Evolutionary conservation across 2,113 vertebrate species (phyloP).

Genomic region (Ammodytes marinus): DNA sequence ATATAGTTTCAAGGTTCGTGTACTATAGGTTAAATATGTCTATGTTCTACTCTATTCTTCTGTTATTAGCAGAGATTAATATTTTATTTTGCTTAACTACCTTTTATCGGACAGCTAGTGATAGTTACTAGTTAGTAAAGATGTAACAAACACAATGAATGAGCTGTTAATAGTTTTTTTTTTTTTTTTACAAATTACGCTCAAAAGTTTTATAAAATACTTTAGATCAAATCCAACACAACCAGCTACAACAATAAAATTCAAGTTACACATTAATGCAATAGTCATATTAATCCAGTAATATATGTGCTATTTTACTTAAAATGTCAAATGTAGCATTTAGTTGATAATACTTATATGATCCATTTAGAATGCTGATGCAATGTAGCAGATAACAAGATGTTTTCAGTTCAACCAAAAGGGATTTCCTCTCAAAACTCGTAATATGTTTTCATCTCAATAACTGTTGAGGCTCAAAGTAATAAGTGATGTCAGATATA

Average conservation of each 20-base stretch:
- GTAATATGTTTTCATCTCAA: no score
- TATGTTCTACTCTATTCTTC: background rate
- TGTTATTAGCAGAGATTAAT: background rate
- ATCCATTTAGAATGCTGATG: no score
- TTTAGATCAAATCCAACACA: background rate
- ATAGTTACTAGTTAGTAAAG: background rate
- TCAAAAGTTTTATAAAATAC: background rate
- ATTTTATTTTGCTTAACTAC: background rate
- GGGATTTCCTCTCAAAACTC: no score
- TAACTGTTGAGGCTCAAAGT: no score
- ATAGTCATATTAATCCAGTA: background rate
- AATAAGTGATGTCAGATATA: no score
- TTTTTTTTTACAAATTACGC: background rate
- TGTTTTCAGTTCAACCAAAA: no score
- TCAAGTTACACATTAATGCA: background rate
- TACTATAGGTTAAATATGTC: no score
- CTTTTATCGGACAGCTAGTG: background rate
- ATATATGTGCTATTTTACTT: no score
- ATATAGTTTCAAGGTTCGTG: background rate
- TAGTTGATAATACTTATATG: background rate
- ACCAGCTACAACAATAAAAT: background rate
- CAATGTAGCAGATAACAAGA: no score
- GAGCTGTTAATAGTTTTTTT: no score
- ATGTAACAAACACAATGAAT: background rate
- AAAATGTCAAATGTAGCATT: no score